Evolutionary conservation across 2,888 invertebrate genomes (phyloP).

Genomic region (Lycophotia porphyrea): DNA sequence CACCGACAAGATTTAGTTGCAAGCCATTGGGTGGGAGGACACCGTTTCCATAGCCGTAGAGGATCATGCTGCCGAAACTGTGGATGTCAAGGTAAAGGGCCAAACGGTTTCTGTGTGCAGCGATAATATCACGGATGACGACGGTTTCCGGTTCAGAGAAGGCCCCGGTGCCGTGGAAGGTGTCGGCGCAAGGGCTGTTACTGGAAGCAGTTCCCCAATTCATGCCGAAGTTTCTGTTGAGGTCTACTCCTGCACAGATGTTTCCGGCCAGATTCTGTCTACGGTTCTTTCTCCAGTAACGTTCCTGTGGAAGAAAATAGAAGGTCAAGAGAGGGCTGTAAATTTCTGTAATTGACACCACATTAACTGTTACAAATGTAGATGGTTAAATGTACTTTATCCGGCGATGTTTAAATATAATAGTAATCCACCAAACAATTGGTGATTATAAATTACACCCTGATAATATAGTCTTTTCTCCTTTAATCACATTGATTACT

Average conservation of each 20-base stretch:
- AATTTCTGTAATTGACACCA: background rate
- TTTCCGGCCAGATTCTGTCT: conserved; percentile 69
- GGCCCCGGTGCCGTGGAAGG: conserved; percentile 91
- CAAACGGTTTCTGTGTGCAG: conserved; percentile 83
- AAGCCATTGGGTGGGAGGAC: conserved; percentile 87
- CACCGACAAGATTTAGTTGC: conserved; percentile 80
- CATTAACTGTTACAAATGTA: background rate
- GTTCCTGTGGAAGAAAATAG: conserved; percentile 77
- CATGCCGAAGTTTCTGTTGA: conserved; percentile 94
- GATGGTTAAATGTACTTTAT: background rate
- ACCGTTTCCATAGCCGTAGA: conserved; percentile 81
- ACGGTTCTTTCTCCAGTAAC: conserved; percentile 93
- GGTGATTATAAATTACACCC: too few relatives aligned
- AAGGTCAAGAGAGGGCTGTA: background rate
- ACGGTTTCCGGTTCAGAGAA: conserved; percentile 93
- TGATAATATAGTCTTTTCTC: too few relatives aligned
- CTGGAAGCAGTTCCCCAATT: conserved; percentile 91
- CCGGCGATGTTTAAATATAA: background rate
- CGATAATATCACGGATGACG: conserved; percentile 90
- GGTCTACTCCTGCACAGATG: conserved; percentile 92
- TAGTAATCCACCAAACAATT: too few relatives aligned
- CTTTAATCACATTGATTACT: too few relatives aligned
- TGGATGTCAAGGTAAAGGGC: conserved; percentile 93
- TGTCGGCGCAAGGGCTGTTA: conserved; percentile 89
- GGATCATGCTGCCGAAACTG: conserved; percentile 92